phyloP scores from a whole-genome alignment of 2,797 vertebrate genomes.

The Mormyrus proboscirostris region DNA sequence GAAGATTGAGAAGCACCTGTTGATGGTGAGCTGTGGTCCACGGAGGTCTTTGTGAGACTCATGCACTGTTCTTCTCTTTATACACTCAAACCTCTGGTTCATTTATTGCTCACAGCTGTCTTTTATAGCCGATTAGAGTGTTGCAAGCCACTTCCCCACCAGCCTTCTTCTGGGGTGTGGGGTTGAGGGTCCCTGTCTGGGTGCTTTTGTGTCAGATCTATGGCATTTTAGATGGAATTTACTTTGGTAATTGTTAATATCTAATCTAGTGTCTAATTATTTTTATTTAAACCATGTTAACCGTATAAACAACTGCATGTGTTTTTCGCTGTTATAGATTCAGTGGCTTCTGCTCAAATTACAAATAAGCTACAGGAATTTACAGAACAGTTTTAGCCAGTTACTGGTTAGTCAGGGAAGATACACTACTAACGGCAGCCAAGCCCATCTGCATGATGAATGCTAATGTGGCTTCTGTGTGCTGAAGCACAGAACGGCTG shows the following conservation, averaged over 20 bases:
- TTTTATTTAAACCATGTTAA: not conserved
- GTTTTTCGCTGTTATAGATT: not conserved
- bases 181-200: not conserved
- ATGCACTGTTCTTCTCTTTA: not conserved
- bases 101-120: constrained; percentile 70
- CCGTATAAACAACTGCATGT: not conserved
- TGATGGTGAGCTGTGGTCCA: not conserved
- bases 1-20: not conserved
- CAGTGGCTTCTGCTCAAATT: not conserved
- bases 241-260: not conserved
- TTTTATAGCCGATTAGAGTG: constrained; percentile 59
- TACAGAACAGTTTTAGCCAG: not conserved
- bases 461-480: not conserved
- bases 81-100: constrained; percentile 26
- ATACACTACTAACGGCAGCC: not conserved
- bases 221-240: not conserved
- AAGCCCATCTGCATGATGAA: not conserved
- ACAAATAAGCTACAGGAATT: not conserved
- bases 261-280: not conserved
- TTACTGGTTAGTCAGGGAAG: not conserved
- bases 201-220: not conserved
- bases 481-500: constrained; percentile 25
- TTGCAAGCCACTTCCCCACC: constrained; percentile 30
- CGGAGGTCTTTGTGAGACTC: not conserved
- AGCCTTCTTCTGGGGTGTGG: not conserved